phyloP scores from a whole-genome alignment of 2,797 vertebrate genomes.

The Austrolebias charrua region DNA sequence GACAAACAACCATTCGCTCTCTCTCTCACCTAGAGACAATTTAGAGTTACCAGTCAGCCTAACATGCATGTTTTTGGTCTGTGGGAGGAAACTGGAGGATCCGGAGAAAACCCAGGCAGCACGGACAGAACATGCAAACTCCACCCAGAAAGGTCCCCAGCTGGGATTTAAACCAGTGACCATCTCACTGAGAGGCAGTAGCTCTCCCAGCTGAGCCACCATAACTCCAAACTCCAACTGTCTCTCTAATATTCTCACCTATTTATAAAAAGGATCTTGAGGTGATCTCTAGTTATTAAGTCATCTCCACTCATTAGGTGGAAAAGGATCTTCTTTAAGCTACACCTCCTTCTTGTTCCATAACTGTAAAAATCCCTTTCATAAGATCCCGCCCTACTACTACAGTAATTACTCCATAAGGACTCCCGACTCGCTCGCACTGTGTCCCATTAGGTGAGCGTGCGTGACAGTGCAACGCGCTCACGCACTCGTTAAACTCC shows the following conservation, averaged over 20 bases:
- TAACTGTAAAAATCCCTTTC: slow-evolving; percentile 66
- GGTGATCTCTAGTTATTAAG: slow-evolving; percentile 40
- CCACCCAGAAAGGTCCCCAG: no score
- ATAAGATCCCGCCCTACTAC: slow-evolving; percentile 51
- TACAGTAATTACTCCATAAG: slow-evolving; percentile 68
- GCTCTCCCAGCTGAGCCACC: no score
- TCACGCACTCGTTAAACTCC: slow-evolving; percentile 63
- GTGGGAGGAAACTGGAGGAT: no score
- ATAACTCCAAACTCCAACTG: background rate
- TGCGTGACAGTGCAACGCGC: slow-evolving; percentile 6
- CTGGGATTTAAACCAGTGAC: no score
- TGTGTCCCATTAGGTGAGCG: slow-evolving; percentile 40
- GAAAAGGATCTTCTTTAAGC: slow-evolving; percentile 22
- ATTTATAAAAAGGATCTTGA: slow-evolving; percentile 17
- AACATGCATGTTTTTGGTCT: no score
- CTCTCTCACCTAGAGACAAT: no score
- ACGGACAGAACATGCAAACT: no score
- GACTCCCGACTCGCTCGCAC: slow-evolving; percentile 21
- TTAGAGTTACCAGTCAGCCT: no score
- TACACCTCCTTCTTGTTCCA: slow-evolving; percentile 36
- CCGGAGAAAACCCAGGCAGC: no score
- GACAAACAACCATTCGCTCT: no score
- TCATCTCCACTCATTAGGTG: slow-evolving; percentile 33
- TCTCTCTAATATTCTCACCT: slow-evolving; percentile 7
- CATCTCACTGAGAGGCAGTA: no score